A percentile compares a stretch with the other conserved stretches of the same genome.
Conservation (phyloP, 1,140 invertebrate genomes). For the Atta cephalotes region DNA sequence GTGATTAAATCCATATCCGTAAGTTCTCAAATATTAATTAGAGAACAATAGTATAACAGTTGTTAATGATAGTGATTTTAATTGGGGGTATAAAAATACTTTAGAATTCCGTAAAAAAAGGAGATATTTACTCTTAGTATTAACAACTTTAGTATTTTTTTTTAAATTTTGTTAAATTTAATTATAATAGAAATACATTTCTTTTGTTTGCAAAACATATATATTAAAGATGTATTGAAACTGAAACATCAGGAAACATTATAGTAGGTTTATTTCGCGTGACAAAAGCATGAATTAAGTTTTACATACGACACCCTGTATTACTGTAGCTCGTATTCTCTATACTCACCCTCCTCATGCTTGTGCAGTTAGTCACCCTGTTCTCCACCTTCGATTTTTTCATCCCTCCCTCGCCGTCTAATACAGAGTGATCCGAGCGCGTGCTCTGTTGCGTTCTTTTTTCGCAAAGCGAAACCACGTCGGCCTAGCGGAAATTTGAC, state of each 20-base stretch:
- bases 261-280: slow-evolving; percentile 8
- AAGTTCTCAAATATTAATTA: no score
- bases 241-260: background rate
- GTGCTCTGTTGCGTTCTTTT: slow-evolving; percentile 44
- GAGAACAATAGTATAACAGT: no score
- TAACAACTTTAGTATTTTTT: background rate
- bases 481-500: slow-evolving; percentile 67
- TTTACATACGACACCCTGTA: slow-evolving; percentile 68
- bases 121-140: no score
- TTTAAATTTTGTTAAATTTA: background rate
- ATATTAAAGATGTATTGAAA: background rate
- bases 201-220: background rate
- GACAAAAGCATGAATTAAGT: slow-evolving; percentile 36
- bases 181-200: background rate
- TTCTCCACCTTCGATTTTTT: slow-evolving; percentile 77
- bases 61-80: no score
- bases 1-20: no score
- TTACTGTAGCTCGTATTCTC: slow-evolving; percentile 77
- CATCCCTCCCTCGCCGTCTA: slow-evolving; percentile 73
- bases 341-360: slow-evolving; percentile 76
- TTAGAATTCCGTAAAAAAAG: no score
- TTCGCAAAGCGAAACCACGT: slow-evolving; percentile 39
- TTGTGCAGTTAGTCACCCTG: slow-evolving; percentile 80
- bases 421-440: slow-evolving; percentile 72
- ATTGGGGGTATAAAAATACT: no score